Evolutionary conservation across 2,888 invertebrate genomes (phyloP).

Genomic region (Oscheius sp.): DNA sequence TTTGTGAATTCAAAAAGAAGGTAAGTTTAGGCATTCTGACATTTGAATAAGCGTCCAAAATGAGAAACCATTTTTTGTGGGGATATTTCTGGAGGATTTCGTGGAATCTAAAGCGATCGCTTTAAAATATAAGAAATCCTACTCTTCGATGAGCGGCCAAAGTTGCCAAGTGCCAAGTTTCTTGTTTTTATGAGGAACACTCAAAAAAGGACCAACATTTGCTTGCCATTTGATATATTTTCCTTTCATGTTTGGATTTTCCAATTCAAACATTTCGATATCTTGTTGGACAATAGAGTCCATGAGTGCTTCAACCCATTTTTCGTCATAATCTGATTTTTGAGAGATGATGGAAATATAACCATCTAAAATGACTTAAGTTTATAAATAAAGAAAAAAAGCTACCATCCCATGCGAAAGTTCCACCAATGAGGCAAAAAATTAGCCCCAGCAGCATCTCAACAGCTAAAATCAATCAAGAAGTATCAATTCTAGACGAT

Average conservation of each 20-base stretch:
- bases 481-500: neutral
- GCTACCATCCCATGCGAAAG: neutral
- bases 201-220: neutral
- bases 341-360: neutral
- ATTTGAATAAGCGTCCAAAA: conserved; percentile 30
- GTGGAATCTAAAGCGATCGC: neutral
- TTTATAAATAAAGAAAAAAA: neutral
- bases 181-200: neutral
- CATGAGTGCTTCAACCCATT: neutral
- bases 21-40: conserved; percentile 8
- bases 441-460: neutral
- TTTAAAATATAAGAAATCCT: neutral
- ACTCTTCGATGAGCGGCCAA: neutral
- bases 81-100: neutral
- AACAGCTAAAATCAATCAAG: neutral
- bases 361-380: neutral
- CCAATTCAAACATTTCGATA: neutral
- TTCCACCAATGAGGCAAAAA: neutral
- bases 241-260: neutral
- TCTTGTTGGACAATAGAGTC: conserved; percentile 1
- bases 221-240: neutral
- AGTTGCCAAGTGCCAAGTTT: conserved; percentile 1
- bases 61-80: conserved; percentile 23
- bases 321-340: conserved; percentile 3
- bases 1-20: neutral